These are phyloP conservation scores for Amphiprion clarkii DNA, from an alignment of 2,797 vertebrate species.

Conservation along the genomic window DNA sequence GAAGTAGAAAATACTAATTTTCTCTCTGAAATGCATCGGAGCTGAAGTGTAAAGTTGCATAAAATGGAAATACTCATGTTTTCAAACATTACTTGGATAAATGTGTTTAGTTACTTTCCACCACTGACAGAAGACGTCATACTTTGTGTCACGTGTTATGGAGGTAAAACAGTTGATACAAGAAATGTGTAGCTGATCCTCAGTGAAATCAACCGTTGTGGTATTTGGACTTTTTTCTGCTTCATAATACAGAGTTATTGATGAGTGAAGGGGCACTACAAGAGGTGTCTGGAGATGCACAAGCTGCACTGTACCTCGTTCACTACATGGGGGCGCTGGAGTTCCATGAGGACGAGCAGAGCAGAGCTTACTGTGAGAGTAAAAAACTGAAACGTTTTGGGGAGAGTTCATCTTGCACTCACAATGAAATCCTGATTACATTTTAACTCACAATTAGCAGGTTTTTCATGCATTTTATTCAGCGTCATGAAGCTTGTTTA, in stretches of 20 bases:
- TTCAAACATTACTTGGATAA: too few relatives aligned
- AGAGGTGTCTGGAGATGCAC: too few relatives aligned
- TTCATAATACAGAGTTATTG: neutral
- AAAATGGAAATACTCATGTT: too few relatives aligned
- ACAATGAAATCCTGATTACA: neutral
- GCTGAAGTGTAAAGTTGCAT: too few relatives aligned
- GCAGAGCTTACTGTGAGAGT: neutral
- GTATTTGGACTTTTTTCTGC: neutral
- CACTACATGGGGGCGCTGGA: slow-evolving; percentile 42
- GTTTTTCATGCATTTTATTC: neutral
- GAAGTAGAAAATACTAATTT: too few relatives aligned
- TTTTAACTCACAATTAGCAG: neutral
- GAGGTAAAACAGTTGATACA: neutral
- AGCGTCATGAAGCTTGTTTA: neutral
- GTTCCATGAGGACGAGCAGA: slow-evolving; percentile 19
- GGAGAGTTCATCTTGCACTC: neutral
- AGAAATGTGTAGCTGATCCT: too few relatives aligned
- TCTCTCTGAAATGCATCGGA: too few relatives aligned
- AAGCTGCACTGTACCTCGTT: slow-evolving; percentile 11
- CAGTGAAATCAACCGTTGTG: too few relatives aligned
- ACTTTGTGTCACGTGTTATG: neutral
- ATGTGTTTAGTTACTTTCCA: too few relatives aligned
- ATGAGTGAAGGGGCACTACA: neutral
- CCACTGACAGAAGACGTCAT: neutral
- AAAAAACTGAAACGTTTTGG: neutral